phyloP scores from a whole-genome alignment of 2,113 vertebrate species.

The Fregetta grallaria region DNA sequence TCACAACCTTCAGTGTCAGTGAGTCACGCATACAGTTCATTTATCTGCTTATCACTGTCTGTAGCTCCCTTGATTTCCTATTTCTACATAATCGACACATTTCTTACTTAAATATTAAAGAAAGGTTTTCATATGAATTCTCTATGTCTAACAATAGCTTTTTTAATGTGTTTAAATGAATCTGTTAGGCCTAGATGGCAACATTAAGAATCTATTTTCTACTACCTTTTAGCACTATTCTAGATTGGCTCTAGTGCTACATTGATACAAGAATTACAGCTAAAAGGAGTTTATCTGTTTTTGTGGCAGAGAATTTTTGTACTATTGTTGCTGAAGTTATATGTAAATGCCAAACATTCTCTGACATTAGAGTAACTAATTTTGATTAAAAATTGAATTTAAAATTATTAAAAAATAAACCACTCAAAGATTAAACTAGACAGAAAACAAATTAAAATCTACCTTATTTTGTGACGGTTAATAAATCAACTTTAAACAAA shows the following conservation, averaged over 20 bases:
- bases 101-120: background rate
- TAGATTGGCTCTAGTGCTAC: background rate
- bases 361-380: background rate
- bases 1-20: background rate
- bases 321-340: background rate
- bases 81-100: background rate
- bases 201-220: background rate
- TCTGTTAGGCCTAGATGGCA: background rate
- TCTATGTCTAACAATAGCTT: background rate
- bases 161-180: background rate
- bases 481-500: conserved; percentile 15
- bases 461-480: background rate
- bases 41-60: background rate
- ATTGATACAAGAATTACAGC: background rate
- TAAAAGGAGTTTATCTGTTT: background rate
- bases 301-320: background rate
- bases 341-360: background rate
- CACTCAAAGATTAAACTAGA: background rate
- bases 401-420: background rate
- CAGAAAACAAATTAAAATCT: background rate
- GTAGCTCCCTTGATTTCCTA: background rate
- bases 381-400: background rate
- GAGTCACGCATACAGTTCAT: background rate
- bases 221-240: background rate
- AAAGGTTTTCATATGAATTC: background rate